phyloP scores from a whole-genome alignment of 2,113 vertebrate species.

The Hassar affinis region DNA sequence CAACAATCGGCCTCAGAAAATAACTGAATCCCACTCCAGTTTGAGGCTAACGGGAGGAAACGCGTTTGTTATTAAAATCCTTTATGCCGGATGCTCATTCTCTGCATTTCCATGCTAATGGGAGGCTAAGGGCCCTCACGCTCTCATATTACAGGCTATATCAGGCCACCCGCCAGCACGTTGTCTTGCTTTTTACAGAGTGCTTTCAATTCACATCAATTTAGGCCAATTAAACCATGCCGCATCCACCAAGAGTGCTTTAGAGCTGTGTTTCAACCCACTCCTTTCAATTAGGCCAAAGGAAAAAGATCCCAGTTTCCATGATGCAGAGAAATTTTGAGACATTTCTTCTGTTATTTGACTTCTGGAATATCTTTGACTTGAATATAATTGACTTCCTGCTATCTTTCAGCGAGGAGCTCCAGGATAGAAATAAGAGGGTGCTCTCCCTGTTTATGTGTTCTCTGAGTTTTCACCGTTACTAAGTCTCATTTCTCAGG shows the following conservation, averaged over 20 bases:
- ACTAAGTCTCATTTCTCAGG: background rate
- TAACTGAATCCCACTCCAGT: slow-evolving; percentile 67
- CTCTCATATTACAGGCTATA: slow-evolving; percentile 50
- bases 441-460: background rate
- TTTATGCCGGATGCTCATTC: slow-evolving; percentile 56
- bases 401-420: background rate
- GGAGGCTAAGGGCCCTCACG: slow-evolving; percentile 67
- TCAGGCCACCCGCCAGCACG: slow-evolving; percentile 57
- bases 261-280: slow-evolving; percentile 57
- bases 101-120: slow-evolving; percentile 67
- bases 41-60: slow-evolving; percentile 53
- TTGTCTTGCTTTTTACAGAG: slow-evolving; percentile 67
- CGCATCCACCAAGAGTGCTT: slow-evolving; percentile 63
- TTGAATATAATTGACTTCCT: too few species aligned
- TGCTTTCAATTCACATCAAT: slow-evolving; percentile 71
- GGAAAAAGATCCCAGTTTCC: slow-evolving; percentile 53
- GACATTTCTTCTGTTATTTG: background rate
- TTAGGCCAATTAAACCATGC: slow-evolving; percentile 71
- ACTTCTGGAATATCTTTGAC: background rate
- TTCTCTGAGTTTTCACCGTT: background rate
- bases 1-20: slow-evolving; percentile 62
- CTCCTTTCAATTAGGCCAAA: slow-evolving; percentile 56
- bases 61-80: slow-evolving; percentile 64
- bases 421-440: background rate
- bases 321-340: slow-evolving; percentile 20